A percentile compares a stretch with the other conserved stretches of the same genome.
phyloP scores from a whole-genome alignment of 2,888 invertebrate genomes.

The Globia sparganii region DNA sequence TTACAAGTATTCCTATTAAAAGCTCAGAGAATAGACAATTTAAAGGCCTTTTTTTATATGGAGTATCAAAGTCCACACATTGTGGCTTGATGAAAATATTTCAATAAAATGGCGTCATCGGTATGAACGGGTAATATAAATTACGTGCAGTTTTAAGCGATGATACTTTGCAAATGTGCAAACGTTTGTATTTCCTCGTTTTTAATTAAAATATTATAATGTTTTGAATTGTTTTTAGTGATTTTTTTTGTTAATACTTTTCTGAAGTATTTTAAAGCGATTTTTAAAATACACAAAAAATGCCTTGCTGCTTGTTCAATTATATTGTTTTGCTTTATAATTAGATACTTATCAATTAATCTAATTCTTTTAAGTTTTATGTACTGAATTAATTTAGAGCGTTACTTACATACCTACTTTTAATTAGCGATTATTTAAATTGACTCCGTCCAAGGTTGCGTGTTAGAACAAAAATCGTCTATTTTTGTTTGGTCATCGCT shows the following conservation, averaged over 20 bases:
- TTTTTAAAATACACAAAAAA: neutral
- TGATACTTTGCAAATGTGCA: conserved; percentile 7
- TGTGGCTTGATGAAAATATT: conserved; percentile 34
- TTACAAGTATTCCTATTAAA: conserved; percentile 37
- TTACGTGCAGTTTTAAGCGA: conserved; percentile 42
- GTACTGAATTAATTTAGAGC: conserved; percentile 19
- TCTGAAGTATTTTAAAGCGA: neutral
- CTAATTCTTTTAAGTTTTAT: neutral
- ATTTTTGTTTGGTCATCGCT: conserved; percentile 38
- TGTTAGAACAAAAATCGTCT: conserved; percentile 41
- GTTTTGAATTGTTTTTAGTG: neutral
- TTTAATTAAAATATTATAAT: neutral
- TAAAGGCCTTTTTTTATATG: conserved; percentile 6
- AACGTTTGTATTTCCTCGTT: neutral
- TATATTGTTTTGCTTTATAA: neutral
- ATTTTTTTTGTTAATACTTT: neutral
- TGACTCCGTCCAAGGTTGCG: conserved; percentile 44
- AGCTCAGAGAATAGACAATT: conserved; percentile 2
- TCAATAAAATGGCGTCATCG: conserved; percentile 57
- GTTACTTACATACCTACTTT: conserved; percentile 35
- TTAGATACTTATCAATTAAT: conserved; percentile 1
- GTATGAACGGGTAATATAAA: conserved; percentile 38
- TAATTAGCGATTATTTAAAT: conserved; percentile 53
- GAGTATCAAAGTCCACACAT: conserved; percentile 23
- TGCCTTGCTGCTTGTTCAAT: neutral